A percentile compares a stretch with the other conserved stretches of the same genome.
phyloP scores from a whole-genome alignment of 2,888 invertebrate species.

The Drosophila fulvimacula region DNA sequence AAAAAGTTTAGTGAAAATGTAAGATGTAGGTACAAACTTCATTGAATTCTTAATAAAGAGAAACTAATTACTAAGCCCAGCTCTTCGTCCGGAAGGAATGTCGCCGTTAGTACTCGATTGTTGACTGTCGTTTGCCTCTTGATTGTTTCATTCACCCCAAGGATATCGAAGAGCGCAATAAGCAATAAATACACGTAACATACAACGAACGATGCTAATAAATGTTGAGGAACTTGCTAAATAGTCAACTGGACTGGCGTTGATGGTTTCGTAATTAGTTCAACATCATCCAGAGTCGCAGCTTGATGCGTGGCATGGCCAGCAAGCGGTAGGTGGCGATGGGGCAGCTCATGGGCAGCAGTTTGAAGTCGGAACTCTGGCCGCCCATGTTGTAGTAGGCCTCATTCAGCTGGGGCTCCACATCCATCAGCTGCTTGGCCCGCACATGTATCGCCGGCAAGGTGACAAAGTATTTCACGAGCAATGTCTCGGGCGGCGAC shows the following conservation, averaged over 20 bases:
- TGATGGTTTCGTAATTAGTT: constrained; percentile 9
- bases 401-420: constrained; percentile 11
- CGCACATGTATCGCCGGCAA: constrained; percentile 18
- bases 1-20: background rate
- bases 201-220: constrained; percentile 29
- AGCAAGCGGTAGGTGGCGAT: constrained; percentile 35
- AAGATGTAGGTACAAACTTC: background rate
- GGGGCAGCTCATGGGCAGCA: constrained; percentile 18
- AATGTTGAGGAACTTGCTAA: constrained; percentile 38
- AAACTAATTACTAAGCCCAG: no score
- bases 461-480: constrained; percentile 21
- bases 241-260: background rate
- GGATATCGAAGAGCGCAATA: background rate
- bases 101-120: no score
- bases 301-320: constrained; percentile 28
- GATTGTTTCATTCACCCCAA: no score
- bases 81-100: no score
- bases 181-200: constrained; percentile 14
- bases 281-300: constrained; percentile 53
- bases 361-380: background rate
- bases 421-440: constrained; percentile 23
- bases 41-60: background rate
- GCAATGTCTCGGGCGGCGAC: background rate
- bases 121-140: constrained; percentile 6
- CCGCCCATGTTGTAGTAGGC: background rate